Base-by-base conservation (phyloP, 2,888 invertebrate genomes). In the Athalia rosae region DNA sequence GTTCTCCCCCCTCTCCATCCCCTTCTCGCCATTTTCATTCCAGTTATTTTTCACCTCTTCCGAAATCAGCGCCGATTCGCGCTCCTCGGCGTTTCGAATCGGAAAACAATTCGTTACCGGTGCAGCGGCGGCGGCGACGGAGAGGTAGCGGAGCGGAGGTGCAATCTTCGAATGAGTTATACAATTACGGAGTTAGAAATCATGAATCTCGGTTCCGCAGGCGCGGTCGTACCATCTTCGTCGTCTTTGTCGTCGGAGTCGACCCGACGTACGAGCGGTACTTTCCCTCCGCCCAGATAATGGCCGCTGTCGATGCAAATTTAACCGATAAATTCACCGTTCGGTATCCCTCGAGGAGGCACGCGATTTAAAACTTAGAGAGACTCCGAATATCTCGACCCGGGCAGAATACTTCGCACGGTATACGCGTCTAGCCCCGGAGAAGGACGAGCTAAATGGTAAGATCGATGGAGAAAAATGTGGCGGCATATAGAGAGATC, bases 311-410 rank as follows among this genome's bases (percentile, higher is more conserved):
- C 79, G 84, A 83, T 84, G 82, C 81, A 83, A 83, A 85, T 85
- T 81, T 80, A 76, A 77, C 74, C 76, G 79, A 78, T 79, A 77
- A 77, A 77, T 77, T 61, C 53, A 56, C 9, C 76, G 62, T 76
- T 76, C 78, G 76, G 77, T 63, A 77, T 77, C 77, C 78, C 76
- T 73, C 79, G 69, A 82, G 80, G 79, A 80, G 81, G 83, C 81
- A 81, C 80, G 82, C 84, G 86, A 84, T 85, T 83, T 84, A 85
- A 87, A 86, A 85, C 83, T 85, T 84, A 84, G 84, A 85, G 84
- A 85, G 84, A 86, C 83, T 84, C 84, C 84, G 83, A 83, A 84
- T 84, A 84, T 85, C 85, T 84, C 83, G 85, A 84, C 85, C 84
- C 87, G 85, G 86, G 28, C 28, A 0, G 86, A 87, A 85, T 87